Conservation (phyloP, 2,797 vertebrate genomes). For the Hyperoplus lanceolatus region DNA sequence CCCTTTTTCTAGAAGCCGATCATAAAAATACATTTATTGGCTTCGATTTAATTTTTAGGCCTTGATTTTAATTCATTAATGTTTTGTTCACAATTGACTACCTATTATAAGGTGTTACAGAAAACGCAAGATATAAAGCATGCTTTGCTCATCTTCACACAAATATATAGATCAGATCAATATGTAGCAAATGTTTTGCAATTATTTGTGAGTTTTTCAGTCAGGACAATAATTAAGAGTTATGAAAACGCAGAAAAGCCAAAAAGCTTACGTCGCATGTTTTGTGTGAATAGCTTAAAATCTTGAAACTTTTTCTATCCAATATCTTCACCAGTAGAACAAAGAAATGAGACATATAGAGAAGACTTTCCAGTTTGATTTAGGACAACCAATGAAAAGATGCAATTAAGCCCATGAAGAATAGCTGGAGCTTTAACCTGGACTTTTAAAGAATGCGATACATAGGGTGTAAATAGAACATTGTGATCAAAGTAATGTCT, state of each 20-base stretch:
- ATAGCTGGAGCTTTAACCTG: constrained; percentile 49
- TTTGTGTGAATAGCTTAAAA: background rate
- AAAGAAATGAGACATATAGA: constrained; percentile 11
- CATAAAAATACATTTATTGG: no score
- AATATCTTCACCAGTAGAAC: background rate
- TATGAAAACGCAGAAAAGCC: no score
- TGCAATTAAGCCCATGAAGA: constrained; percentile 44
- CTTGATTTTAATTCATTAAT: no score
- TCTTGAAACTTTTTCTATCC: background rate
- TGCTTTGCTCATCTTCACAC: no score
- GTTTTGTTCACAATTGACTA: no score
- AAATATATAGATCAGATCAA: no score
- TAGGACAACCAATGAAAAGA: constrained; percentile 43
- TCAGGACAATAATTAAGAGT: background rate
- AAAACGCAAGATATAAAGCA: no score
- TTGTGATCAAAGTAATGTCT: constrained; percentile 41
- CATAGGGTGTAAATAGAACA: constrained; percentile 17
- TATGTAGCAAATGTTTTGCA: no score
- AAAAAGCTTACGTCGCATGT: background rate
- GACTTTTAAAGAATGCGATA: constrained; percentile 26
- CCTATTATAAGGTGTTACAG: no score
- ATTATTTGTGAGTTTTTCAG: background rate
- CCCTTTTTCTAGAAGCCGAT: no score
- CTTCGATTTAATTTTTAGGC: no score
- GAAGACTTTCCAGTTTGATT: constrained; percentile 33